phyloP scores from a whole-genome alignment of 2,888 invertebrate species.

The Himalopsyche japonica region DNA sequence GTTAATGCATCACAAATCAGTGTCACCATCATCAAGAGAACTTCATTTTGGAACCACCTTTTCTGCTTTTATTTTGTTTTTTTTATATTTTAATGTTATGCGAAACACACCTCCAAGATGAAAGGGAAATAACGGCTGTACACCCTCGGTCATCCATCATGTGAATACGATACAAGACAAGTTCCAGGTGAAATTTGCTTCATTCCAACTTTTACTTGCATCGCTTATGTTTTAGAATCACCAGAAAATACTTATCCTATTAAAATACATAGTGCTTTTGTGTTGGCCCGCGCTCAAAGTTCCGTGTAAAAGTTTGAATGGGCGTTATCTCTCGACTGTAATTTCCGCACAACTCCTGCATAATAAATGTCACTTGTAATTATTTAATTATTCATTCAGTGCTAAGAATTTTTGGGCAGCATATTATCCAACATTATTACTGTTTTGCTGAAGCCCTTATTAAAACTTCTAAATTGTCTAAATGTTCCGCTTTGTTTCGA shows the following conservation, averaged over 20 bases:
- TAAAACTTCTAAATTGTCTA: neutral
- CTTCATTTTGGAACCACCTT: too few relatives aligned
- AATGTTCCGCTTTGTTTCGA: neutral
- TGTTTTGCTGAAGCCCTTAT: neutral
- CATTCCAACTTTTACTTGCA: too few relatives aligned
- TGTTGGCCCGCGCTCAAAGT: neutral
- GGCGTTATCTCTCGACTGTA: neutral
- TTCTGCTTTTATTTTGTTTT: too few relatives aligned
- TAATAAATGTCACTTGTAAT: neutral
- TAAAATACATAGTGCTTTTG: neutral
- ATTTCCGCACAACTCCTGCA: neutral
- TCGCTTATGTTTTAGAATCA: neutral
- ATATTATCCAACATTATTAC: neutral
- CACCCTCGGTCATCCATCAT: too few relatives aligned
- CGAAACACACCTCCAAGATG: too few relatives aligned
- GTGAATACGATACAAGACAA: too few relatives aligned
- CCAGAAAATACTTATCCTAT: neutral
- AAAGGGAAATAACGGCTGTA: too few relatives aligned
- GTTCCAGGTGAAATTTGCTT: too few relatives aligned
- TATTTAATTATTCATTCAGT: neutral
- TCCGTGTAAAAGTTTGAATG: neutral
- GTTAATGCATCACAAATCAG: too few relatives aligned
- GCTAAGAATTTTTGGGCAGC: neutral
- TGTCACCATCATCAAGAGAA: too few relatives aligned
- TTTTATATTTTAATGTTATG: too few relatives aligned